A percentile compares a stretch with the other conserved stretches of the same genome.
Evolutionary conservation across 2,888 invertebrate genomes (phyloP).

Genomic region (Ashinkailepas kermadecensis): DNA sequence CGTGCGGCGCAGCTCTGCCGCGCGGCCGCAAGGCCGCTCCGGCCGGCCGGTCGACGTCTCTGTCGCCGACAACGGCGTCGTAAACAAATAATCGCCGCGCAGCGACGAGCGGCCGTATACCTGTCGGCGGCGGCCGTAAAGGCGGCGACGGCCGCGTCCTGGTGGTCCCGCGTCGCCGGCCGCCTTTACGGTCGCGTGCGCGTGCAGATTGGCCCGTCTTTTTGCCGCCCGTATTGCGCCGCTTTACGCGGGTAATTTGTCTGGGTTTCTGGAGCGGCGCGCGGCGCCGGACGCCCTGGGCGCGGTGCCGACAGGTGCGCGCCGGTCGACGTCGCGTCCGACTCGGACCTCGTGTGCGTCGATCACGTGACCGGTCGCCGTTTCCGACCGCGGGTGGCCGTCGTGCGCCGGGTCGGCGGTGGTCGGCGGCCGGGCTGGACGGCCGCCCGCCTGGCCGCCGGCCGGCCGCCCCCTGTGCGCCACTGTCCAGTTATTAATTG

Average conservation of each 20-base stretch:
- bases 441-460: not conserved
- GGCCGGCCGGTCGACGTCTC: not conserved
- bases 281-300: not conserved
- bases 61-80: not conserved
- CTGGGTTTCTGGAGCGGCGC: not conserved
- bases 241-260: conserved; percentile 5
- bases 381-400: not conserved
- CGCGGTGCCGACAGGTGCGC: not conserved
- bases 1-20: not conserved
- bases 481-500: not conserved
- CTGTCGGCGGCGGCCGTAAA: not conserved
- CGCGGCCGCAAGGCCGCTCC: not conserved
- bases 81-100: conserved; percentile 7
- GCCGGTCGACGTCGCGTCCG: no score
- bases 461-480: not conserved
- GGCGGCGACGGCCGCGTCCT: not conserved
- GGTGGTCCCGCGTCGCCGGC: not conserved
- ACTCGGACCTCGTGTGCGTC: not conserved
- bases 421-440: not conserved
- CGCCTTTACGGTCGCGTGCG: not conserved
- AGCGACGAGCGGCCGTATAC: not conserved
- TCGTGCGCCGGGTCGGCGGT: not conserved
- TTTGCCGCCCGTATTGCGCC: not conserved
- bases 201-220: not conserved
- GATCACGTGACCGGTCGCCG: not conserved